Evolutionary conservation across 37 sponge, comb jelly and placozoan genomes (phyloP), one percentile per base, ranked within the genome.

Genomic region (Theonella swinhoei): DNA sequence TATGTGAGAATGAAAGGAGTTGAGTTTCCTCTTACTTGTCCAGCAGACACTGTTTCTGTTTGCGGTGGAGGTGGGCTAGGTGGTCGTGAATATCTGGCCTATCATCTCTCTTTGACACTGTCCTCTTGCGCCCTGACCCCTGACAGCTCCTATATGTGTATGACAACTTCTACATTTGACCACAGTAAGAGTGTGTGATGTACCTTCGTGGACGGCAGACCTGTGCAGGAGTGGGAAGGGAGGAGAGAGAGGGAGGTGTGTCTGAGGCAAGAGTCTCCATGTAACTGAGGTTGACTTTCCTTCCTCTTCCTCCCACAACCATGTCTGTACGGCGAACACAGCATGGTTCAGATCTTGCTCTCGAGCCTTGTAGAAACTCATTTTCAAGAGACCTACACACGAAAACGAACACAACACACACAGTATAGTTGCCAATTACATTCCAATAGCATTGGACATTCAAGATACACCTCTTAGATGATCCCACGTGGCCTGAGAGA

Each of bases 1-100:
- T n/a, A n/a, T n/a, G n/a, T n/a, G n/a, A n/a, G n/a, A n/a, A n/a
- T n/a, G n/a, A n/a, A n/a, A n/a, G n/a, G n/a, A n/a, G n/a, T n/a
- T n/a, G n/a, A n/a, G n/a, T n/a, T n/a, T n/a, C n/a, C n/a, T n/a
- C n/a, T 9, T 47, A 70, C 81, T 59, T 70, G 62, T 84, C 76
- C 67, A 68, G n/a, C 7, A 76, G 60, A 68, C 28, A 76, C 43
- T 67, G 75, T 19, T 33, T 64, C 58, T 85, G 86, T 40, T 87
- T 87, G 42, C 80, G 70, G 28, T 64, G 42, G 28, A 87, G 73
- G 22, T 64, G 60, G 9, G 87, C 87, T 24, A 79, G 72, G 63
- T 87, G 87, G 40, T 80, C 74, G 62, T 42, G 67, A 32, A 87
- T 68, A 60, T 64, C 64, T 22, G 65, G 47, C 22, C 20, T 31